phyloP scores from a whole-genome alignment of 2,113 vertebrate species.

The Pseudopipra pipra region DNA sequence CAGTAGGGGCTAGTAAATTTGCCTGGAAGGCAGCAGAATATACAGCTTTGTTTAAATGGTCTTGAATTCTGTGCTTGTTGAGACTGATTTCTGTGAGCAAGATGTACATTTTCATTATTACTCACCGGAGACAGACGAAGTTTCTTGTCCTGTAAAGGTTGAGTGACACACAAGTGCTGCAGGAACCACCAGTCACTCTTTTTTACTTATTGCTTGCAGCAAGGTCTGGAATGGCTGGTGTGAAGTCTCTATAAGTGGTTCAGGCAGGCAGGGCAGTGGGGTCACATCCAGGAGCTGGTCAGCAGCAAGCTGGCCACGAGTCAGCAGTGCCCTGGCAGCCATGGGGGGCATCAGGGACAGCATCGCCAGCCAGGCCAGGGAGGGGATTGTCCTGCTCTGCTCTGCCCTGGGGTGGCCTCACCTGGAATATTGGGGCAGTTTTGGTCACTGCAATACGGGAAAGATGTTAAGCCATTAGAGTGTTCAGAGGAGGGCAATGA shows the following conservation, averaged over 20 bases:
- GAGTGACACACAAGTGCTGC: not conserved
- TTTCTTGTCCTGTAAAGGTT: not conserved
- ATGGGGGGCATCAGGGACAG: not conserved
- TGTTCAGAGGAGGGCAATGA: not conserved
- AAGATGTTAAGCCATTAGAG: not conserved
- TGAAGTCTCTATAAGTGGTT: no score
- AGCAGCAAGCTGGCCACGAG: not conserved
- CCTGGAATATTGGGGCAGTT: not conserved
- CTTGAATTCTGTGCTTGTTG: not conserved
- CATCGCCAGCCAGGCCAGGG: not conserved
- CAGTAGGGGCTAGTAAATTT: not conserved
- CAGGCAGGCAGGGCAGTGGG: no score
- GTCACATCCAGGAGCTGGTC: not conserved
- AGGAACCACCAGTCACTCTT: accelerated
- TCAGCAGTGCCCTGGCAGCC: not conserved
- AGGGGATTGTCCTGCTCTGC: not conserved
- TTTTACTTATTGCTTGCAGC: accelerated
- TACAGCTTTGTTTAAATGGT: not conserved
- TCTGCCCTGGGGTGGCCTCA: not conserved
- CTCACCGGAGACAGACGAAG: not conserved
- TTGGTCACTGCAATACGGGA: not conserved
- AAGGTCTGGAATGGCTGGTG: not conserved
- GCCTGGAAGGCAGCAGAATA: not conserved
- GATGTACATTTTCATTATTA: no score
- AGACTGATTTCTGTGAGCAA: accelerated